Evolutionary conservation across 2,113 vertebrate genomes (phyloP), one percentile per base, ranked within the genome.

Genomic region (Lipotes vexillifer): DNA sequence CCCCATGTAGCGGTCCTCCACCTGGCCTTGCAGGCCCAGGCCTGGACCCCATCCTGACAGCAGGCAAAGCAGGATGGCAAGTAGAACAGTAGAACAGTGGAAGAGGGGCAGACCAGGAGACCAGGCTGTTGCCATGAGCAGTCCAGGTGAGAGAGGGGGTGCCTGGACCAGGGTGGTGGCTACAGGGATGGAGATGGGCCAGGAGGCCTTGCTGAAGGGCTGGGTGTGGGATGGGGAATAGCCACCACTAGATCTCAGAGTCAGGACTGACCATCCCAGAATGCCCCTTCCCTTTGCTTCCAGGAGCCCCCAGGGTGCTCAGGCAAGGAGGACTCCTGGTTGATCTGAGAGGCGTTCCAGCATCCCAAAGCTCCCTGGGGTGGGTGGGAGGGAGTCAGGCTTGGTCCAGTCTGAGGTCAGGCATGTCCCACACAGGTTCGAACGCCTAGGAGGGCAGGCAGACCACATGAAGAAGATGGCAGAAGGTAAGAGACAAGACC

Each of bases 171-270:
- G 49, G 17, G 36, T 52, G 49, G 75, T 25, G 55, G 74, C 44
- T 14, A 21, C n/a, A 31, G 75, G 29, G 75, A 23, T 1, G 31
- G 27, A 31, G 31, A 77, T 2, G 41, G 38, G 61, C 23, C 2
- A 38, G 72, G 81, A 84, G 10, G 57, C 13, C 7, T 8, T 1
- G 36, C 61, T 4, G 29, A 33, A 88, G 93, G 21, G 25, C 65
- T 8, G 21, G 38, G 27, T 49, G 41, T n/a, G 38, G n/a, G 46
- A 9, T 27, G 14, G 44, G 44, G 20, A 66, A 23, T 5, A 72
- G 25, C 12, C 14, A 23, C 23, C 0, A 1, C 31, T 25, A 3
- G 33, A 29, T 13, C 44, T 46, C 21, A 74, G 85, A 25, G 2
- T 6, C 0, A 9, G 68, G 75, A 15, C 27, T 1, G 3, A 36